These are phyloP conservation scores for Labeo calbasu DNA, from an alignment of 2,797 vertebrate genomes.

Conservation along the genomic window DNA sequence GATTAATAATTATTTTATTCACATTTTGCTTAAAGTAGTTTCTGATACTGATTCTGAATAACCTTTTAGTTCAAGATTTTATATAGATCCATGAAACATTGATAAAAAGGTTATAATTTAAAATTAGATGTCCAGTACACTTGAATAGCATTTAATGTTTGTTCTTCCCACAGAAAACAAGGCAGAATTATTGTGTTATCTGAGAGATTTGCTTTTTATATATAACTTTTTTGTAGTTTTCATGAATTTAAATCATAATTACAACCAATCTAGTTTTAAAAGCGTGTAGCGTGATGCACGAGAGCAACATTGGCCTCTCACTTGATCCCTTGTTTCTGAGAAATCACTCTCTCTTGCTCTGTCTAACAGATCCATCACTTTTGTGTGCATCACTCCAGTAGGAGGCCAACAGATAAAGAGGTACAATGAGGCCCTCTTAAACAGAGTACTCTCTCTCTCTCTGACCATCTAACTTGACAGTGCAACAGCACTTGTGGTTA, in stretches of 20 bases:
- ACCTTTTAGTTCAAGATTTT: neutral
- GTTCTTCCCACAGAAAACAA: neutral
- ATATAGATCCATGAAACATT: neutral
- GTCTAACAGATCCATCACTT: neutral
- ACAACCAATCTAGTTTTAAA: neutral
- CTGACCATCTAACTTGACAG: neutral
- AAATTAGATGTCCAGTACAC: neutral
- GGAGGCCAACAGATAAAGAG: conserved; percentile 26
- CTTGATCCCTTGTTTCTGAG: neutral
- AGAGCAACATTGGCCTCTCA: neutral
- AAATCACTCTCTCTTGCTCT: conserved; percentile 4
- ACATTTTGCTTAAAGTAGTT: neutral
- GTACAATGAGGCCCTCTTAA: conserved; percentile 13
- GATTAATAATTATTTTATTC: neutral
- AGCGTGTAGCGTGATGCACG: neutral
- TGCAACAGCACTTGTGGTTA: neutral
- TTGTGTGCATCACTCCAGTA: conserved; percentile 24
- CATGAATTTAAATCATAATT: neutral
- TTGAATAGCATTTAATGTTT: neutral
- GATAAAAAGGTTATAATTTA: neutral
- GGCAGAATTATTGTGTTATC: too few relatives aligned
- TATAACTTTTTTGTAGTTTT: too few relatives aligned
- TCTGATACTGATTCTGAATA: neutral
- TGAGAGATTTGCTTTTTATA: neutral
- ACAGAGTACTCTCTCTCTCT: conserved; percentile 9